phyloP scores from a whole-genome alignment of 2,797 vertebrate genomes.

The Semaprochilodus insignis region DNA sequence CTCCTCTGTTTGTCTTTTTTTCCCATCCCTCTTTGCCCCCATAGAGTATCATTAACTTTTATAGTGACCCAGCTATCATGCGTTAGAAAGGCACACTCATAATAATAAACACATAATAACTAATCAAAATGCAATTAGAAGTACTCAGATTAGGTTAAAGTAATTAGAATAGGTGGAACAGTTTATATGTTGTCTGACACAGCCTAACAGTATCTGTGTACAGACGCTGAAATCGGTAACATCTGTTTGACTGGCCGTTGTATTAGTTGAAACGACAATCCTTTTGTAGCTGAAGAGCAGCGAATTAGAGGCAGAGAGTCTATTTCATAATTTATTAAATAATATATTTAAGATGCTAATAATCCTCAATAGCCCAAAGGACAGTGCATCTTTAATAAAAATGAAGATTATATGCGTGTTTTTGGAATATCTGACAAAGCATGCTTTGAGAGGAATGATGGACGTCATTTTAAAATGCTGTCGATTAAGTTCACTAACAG shows the following conservation, averaged over 20 bases:
- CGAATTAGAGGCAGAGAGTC: neutral
- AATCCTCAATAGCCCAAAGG: neutral
- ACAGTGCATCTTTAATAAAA: neutral
- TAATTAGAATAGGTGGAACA: neutral
- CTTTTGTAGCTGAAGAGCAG: neutral
- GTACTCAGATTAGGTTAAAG: neutral
- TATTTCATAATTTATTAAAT: conserved; percentile 31
- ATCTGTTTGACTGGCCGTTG: neutral
- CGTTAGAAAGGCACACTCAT: neutral
- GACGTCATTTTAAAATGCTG: conserved; percentile 42
- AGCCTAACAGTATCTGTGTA: neutral
- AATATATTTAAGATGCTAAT: conserved; percentile 12
- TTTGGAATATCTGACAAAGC: neutral
- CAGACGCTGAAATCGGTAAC: neutral
- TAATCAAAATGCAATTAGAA: neutral
- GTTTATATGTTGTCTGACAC: neutral
- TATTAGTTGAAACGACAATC: neutral
- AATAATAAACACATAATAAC: too few relatives aligned
- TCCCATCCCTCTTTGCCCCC: too few relatives aligned
- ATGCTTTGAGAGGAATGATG: neutral
- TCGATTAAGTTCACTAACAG: conserved; percentile 13
- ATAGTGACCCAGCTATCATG: neutral
- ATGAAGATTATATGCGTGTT: neutral
- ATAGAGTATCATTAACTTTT: too few relatives aligned
- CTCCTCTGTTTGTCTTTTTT: too few relatives aligned